A percentile compares a stretch with the other conserved stretches of the same genome.
phyloP scores from a whole-genome alignment of 2,113 vertebrate species.

The Okapia johnstoni region DNA sequence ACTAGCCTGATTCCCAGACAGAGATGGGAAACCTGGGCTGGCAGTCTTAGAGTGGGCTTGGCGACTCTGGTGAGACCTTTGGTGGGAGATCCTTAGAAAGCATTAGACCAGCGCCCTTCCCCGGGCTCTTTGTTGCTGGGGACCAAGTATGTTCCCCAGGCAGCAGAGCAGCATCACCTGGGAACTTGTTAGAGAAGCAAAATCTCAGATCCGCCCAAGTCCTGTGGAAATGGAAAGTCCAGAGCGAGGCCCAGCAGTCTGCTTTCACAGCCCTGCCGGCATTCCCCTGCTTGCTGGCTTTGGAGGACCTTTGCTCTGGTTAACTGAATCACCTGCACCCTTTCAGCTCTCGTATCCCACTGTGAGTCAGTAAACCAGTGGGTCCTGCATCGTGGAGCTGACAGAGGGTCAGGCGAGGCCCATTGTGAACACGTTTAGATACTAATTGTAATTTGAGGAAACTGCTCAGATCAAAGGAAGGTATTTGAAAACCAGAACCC shows the following conservation, averaged over 20 bases:
- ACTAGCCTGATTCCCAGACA: background rate
- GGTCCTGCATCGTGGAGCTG: background rate
- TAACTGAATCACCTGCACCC: fast-evolving
- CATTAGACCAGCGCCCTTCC: too few relatives aligned
- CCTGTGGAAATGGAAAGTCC: background rate
- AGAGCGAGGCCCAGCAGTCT: background rate
- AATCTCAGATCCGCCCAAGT: background rate
- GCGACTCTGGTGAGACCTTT: background rate
- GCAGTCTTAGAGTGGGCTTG: background rate
- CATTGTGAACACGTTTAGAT: background rate
- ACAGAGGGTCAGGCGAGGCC: background rate
- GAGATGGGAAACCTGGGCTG: fast-evolving
- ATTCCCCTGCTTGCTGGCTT: fast-evolving
- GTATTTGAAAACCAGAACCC: background rate
- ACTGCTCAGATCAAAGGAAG: background rate
- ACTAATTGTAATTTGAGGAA: background rate
- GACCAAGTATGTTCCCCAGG: background rate
- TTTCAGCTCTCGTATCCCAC: fast-evolving
- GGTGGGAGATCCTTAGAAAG: background rate
- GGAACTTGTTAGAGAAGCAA: background rate
- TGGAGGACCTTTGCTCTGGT: background rate
- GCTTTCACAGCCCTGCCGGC: background rate
- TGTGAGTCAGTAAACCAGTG: too few relatives aligned
- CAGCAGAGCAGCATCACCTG: background rate
- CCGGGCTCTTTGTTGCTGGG: background rate